phyloP scores from a whole-genome alignment of 1,140 invertebrate species.

The Brachystomella parvula region DNA sequence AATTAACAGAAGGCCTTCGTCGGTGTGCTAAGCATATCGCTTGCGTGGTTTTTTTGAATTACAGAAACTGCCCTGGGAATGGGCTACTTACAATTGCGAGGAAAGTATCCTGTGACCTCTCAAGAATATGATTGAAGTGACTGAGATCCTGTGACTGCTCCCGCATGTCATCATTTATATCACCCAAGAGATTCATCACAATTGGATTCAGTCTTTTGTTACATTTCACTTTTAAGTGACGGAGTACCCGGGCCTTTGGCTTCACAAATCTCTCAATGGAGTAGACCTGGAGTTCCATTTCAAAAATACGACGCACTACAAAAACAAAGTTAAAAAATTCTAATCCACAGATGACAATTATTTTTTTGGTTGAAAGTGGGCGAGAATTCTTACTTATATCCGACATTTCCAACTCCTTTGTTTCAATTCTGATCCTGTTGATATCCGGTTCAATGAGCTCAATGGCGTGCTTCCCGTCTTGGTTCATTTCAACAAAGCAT shows the following conservation, averaged over 20 bases:
- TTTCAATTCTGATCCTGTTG: neutral
- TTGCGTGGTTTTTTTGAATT: no score
- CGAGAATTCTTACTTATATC: no score
- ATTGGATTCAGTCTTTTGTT: neutral
- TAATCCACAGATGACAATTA: no score
- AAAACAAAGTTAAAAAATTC: no score
- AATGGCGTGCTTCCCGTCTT: slow-evolving; percentile 2
- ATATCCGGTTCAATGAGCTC: slow-evolving; percentile 3
- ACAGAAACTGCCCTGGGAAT: no score
- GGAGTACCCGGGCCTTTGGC: slow-evolving; percentile 11
- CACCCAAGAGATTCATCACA: slow-evolving; percentile 3
- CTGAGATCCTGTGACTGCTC: slow-evolving; percentile 4
- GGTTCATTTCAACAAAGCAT: slow-evolving; percentile 12
- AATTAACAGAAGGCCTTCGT: no score
- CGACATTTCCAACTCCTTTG: neutral
- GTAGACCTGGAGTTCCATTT: slow-evolving; percentile 14
- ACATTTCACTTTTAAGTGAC: slow-evolving; percentile 6
- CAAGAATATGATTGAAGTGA: slow-evolving; percentile 13
- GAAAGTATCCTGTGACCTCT: slow-evolving; percentile 18
- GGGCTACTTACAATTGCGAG: slow-evolving; percentile 5
- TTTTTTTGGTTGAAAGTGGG: no score
- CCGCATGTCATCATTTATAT: slow-evolving; percentile 6
- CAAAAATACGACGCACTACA: slow-evolving; percentile 6
- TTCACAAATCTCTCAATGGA: slow-evolving; percentile 11
- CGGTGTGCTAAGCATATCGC: no score